Evolutionary conservation across 2,888 invertebrate species (phyloP), one percentile per base, ranked within the genome.

Genomic region (Perizoma affinitatum): DNA sequence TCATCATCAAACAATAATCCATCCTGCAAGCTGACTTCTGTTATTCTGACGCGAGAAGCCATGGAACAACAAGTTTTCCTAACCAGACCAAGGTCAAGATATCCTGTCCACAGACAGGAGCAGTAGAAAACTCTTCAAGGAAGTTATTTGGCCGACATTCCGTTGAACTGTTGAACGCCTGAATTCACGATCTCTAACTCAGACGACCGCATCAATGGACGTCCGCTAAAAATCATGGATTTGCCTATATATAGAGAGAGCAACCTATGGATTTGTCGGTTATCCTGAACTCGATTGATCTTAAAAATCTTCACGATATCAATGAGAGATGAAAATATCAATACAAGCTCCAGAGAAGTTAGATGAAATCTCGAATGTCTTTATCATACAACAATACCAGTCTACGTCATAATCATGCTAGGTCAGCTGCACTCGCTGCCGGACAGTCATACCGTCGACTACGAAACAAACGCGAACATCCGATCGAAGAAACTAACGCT

Each of bases 81-180:
- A 47, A 44, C 3, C 68, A 67, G 4, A 67, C 65, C n/a, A 66
- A 67, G 38, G 55, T 61, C 3, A 57, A 63, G 40, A 48, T 61
- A 9, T 65, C 55, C 33, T 69, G 65, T 10, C n/a, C n/a, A n/a
- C n/a, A 64, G 55, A 10, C 62, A 58, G 61, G 59, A 70, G 22
- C 44, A 54, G 35, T 61, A 66, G 53, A 40, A 54, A 22, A 58
- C 22, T 3, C 55, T 66, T 48, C n/a, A 52, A 51, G 61, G 65
- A 34, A 63, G 60, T 38, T 55, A 55, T 11, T 40, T 52, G 6
- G 53, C 46, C 6, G 33, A 22, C 11, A 47, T 61, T 40, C 54
- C 54, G 8, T n/a, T 52, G 51, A 55, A 50, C 49, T 63, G 53
- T 6, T 62, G 38, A n/a, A 51, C 59, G 22, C n/a, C 22, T 11